Evolutionary conservation across 2,888 invertebrate species (phyloP).

Genomic region (Atethmia centrago): DNA sequence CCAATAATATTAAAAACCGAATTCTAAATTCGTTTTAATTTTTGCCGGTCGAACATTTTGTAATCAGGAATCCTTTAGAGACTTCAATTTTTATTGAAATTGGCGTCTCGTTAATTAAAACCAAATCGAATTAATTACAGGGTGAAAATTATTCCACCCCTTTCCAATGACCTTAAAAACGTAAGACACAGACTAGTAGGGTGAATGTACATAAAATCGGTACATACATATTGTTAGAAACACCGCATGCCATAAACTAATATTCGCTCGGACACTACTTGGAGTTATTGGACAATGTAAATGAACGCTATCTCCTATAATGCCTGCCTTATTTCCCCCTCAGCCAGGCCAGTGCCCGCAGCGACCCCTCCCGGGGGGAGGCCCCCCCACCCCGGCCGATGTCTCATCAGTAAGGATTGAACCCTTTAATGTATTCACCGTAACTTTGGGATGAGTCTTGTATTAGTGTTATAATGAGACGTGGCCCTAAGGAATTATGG

Average conservation of each 20-base stretch:
- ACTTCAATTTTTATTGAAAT: constrained; percentile 86
- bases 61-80: constrained; percentile 86
- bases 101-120: constrained; percentile 88
- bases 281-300: constrained; percentile 91
- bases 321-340: constrained; percentile 89
- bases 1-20: constrained; percentile 52
- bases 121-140: constrained; percentile 88
- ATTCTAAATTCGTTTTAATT: constrained; percentile 71
- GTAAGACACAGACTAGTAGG: constrained; percentile 64
- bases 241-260: constrained; percentile 88
- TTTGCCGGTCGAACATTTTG: constrained; percentile 75
- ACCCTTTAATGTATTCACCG: constrained; percentile 91
- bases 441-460: constrained; percentile 91
- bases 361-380: constrained; percentile 80
- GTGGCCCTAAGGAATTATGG: constrained; percentile 90
- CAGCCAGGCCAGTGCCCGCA: constrained; percentile 84
- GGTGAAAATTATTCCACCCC: constrained; percentile 83
- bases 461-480: constrained; percentile 91
- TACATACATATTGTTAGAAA: constrained; percentile 71
- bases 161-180: constrained; percentile 72
- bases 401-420: constrained; percentile 91
- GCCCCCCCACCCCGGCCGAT: constrained; percentile 84
- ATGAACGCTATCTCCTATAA: constrained; percentile 91
- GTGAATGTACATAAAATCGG: constrained; percentile 65
- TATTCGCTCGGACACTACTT: constrained; percentile 90